Conservation (phyloP, 1,140 invertebrate genomes). For the Heliconius eleuchia region DNA sequence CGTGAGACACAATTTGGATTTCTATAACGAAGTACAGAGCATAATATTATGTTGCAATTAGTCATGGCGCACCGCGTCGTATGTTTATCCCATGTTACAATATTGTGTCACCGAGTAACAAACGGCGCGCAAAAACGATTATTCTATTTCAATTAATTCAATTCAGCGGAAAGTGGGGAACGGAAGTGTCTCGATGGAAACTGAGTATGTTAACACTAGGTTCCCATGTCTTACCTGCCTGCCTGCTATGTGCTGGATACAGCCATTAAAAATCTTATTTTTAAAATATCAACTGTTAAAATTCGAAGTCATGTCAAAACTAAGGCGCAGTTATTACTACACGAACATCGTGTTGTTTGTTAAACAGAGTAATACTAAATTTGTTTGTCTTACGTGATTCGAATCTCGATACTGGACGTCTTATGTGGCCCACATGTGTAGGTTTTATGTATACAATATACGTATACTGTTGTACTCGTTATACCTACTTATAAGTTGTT, state of each 20-base stretch:
- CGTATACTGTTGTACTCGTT: neutral
- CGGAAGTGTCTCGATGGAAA: no score
- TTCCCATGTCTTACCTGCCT: no score
- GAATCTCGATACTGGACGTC: neutral
- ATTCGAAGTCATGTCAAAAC: neutral
- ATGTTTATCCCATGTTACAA: constrained; percentile 29
- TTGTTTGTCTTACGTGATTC: constrained; percentile 25
- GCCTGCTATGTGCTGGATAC: neutral
- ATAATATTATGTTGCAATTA: constrained; percentile 23
- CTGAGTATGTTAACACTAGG: no score
- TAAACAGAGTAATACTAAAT: constrained; percentile 16
- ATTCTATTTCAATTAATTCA: neutral
- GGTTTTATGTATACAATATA: neutral
- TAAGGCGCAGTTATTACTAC: constrained; percentile 26
- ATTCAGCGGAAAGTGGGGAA: neutral
- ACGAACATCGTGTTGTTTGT: constrained; percentile 7
- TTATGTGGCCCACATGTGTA: neutral
- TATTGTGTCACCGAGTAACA: constrained; percentile 30
- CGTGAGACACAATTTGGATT: neutral
- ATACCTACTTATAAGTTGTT: neutral
- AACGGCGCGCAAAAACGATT: constrained; percentile 1
- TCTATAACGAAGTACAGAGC: neutral
- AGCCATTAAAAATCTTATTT: constrained; percentile 1
- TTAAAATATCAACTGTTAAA: neutral
- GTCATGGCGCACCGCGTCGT: constrained; percentile 13